Conservation (phyloP, 1,140 invertebrate genomes). For the Hyles euphorbiae region DNA sequence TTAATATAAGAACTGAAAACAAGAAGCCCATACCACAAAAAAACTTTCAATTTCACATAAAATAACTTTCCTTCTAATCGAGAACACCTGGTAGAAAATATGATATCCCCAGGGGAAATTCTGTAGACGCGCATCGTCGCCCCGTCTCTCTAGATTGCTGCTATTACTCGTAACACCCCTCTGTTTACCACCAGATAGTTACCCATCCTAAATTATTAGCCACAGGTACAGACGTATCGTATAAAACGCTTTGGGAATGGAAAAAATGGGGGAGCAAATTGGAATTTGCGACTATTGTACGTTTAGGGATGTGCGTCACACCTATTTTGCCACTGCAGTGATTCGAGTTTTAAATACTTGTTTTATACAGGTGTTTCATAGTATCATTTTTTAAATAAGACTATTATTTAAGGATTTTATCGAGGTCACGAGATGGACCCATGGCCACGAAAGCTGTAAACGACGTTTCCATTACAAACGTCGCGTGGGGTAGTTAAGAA, state of each 20-base stretch:
- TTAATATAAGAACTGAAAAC: too few species aligned
- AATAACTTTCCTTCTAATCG: constrained; percentile 1
- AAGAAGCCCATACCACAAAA: too few species aligned
- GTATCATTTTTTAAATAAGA: too few species aligned
- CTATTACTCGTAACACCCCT: constrained; percentile 51
- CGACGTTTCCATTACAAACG: too few species aligned
- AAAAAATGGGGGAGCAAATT: constrained; percentile 43
- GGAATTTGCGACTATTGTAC: constrained; percentile 29
- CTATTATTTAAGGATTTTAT: too few species aligned
- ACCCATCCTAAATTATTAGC: constrained; percentile 45
- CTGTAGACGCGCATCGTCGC: constrained; percentile 33
- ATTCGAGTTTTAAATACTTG: too few species aligned
- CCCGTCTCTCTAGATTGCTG: constrained; percentile 43
- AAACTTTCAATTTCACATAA: too few species aligned
- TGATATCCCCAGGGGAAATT: constrained; percentile 48
- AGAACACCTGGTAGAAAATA: constrained; percentile 25
- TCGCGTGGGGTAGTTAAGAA: too few species aligned
- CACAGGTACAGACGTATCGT: constrained; percentile 29
- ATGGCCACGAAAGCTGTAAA: too few species aligned
- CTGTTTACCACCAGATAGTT: constrained; percentile 53
- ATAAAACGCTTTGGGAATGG: constrained; percentile 29
- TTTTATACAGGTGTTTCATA: too few species aligned
- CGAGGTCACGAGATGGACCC: too few species aligned
- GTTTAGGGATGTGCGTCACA: not conserved
- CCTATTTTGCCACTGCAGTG: not conserved